phyloP scores from a whole-genome alignment of 1,140 invertebrate species.

The Sycophila sp. region DNA sequence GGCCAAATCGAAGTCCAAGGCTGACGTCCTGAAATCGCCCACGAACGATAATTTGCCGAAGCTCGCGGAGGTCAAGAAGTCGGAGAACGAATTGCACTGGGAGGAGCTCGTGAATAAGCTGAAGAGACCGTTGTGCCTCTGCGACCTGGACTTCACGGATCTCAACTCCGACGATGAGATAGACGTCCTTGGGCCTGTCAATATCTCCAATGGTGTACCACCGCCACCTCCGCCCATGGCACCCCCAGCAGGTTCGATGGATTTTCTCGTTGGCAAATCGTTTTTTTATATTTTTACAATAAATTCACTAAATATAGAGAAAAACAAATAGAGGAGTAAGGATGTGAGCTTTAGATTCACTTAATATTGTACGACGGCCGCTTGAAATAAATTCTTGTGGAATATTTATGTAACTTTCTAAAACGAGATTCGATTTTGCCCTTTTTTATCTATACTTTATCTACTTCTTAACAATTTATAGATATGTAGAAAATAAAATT shows the following conservation, averaged over 20 bases:
- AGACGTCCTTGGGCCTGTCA: conserved; percentile 71
- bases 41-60: conserved; percentile 70
- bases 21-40: conserved; percentile 76
- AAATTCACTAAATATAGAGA: no score
- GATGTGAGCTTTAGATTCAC: no score
- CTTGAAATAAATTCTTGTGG: no score
- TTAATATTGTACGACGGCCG: no score
- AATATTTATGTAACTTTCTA: no score
- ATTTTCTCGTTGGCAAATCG: not conserved
- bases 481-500: no score
- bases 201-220: conserved; percentile 72
- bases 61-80: conserved; percentile 81
- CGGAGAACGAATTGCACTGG: conserved; percentile 95
- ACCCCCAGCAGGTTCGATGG: conserved; percentile 48
- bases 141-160: conserved; percentile 97
- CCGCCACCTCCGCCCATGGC: conserved; percentile 76
- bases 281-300: no score
- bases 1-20: conserved; percentile 83
- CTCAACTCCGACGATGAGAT: conserved; percentile 83
- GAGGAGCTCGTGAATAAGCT: conserved; percentile 87
- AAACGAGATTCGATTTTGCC: no score
- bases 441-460: no score
- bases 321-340: no score
- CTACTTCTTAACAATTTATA: no score
- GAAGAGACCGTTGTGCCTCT: conserved; percentile 86